These are phyloP conservation scores for Oryctes rhinoceros DNA, from an alignment of 1,140 invertebrate genomes.

Conservation along the genomic window DNA sequence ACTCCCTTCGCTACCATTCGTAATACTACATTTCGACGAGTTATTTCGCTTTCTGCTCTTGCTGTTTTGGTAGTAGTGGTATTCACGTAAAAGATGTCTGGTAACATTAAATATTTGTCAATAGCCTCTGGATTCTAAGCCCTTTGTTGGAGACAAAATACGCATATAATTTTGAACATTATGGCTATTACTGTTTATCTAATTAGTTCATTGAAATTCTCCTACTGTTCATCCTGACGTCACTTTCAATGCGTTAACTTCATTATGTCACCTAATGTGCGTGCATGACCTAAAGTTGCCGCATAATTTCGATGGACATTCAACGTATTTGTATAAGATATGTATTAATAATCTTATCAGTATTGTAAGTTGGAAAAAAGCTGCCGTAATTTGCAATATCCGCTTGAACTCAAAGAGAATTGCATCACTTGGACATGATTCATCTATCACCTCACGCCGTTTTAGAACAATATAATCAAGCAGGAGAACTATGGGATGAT, in stretches of 20 bases:
- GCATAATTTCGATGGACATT: neutral
- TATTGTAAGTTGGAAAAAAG: neutral
- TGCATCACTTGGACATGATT: neutral
- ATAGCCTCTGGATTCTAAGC: too few relatives aligned
- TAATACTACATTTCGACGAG: too few relatives aligned
- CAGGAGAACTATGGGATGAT: neutral
- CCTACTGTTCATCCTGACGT: neutral
- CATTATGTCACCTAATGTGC: neutral
- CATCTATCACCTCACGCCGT: neutral
- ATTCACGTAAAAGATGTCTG: too few relatives aligned
- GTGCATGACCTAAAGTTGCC: too few relatives aligned
- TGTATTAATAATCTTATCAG: neutral
- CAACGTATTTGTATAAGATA: neutral
- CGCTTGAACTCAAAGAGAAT: conserved; percentile 2
- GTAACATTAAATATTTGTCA: too few relatives aligned
- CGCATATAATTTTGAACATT: neutral
- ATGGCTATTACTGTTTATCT: neutral
- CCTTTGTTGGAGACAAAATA: too few relatives aligned
- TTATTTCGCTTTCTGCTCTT: too few relatives aligned
- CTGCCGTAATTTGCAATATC: neutral
- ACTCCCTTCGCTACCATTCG: too few relatives aligned
- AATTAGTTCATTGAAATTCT: neutral
- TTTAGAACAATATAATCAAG: neutral
- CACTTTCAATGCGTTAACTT: neutral
- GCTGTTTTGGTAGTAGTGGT: too few relatives aligned